These are phyloP conservation scores for Hemichromis elongatus DNA, from an alignment of 2,113 vertebrate genomes.

Conservation along the genomic window DNA sequence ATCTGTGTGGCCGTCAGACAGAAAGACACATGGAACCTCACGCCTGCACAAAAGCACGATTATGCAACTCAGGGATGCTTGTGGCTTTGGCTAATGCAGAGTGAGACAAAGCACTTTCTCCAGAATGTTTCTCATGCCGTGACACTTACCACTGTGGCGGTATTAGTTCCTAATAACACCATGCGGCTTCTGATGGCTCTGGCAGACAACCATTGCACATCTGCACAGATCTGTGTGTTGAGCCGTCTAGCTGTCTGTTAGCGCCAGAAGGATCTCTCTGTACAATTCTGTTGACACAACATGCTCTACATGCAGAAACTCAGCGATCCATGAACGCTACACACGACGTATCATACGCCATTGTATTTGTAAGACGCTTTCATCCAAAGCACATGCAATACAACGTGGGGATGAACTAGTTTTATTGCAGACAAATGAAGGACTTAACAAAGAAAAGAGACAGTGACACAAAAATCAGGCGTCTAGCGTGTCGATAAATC, in stretches of 20 bases:
- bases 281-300: conserved; percentile 11
- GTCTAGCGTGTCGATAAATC: not conserved
- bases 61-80: conserved; percentile 55
- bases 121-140: not conserved
- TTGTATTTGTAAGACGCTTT: not conserved
- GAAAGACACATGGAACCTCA: conserved; percentile 25
- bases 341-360: not conserved
- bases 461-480: not conserved
- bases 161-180: conserved; percentile 24
- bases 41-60: conserved; percentile 16
- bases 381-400: not conserved
- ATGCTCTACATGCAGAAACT: not conserved
- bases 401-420: not conserved
- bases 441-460: not conserved
- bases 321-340: not conserved
- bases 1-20: conserved; percentile 21
- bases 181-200: conserved; percentile 3
- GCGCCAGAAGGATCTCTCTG: not conserved
- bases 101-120: conserved; percentile 10
- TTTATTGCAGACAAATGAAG: not conserved
- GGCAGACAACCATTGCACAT: not conserved
- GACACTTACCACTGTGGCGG: conserved; percentile 10
- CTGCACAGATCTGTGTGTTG: not conserved
- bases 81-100: conserved; percentile 29
- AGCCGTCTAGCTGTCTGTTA: not conserved